Conservation (phyloP, 2,888 invertebrate species). For the Nezara viridula region DNA sequence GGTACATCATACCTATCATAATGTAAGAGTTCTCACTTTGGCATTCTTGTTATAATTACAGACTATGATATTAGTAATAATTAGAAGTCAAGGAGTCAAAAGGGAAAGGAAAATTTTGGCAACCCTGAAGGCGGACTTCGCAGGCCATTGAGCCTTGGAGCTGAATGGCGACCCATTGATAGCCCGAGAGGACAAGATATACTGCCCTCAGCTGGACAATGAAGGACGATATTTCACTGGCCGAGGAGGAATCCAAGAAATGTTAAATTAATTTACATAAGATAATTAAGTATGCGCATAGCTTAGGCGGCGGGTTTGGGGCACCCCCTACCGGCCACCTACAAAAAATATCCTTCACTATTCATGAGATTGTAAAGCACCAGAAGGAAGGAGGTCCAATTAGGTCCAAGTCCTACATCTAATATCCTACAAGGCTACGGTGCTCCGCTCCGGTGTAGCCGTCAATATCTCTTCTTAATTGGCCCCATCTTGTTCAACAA, state of each 20-base stretch:
- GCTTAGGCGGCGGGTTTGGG: constrained; percentile 31
- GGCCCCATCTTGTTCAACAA: constrained; percentile 17
- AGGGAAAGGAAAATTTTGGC: neutral
- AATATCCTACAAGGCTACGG: constrained; percentile 20
- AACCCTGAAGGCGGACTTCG: neutral
- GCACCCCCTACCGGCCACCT: neutral
- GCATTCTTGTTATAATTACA: too few species aligned
- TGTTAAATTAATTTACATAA: constrained; percentile 58
- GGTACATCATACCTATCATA: too few species aligned
- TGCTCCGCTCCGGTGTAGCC: neutral
- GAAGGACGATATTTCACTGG: constrained; percentile 49
- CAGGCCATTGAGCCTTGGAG: constrained; percentile 4
- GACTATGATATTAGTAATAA: too few species aligned
- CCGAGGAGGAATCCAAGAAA: constrained; percentile 36
- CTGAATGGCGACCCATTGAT: constrained; percentile 43
- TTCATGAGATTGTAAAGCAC: constrained; percentile 39
- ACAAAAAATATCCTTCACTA: constrained; percentile 30
- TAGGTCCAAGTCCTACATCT: constrained; percentile 5
- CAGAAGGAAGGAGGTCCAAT: constrained; percentile 30
- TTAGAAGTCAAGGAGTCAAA: too few species aligned
- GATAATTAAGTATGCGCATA: constrained; percentile 58
- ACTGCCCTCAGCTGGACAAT: neutral
- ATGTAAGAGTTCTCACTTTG: too few species aligned
- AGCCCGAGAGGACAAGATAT: constrained; percentile 3
- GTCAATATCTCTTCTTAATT: constrained; percentile 47